A percentile compares a stretch with the other conserved stretches of the same genome.
phyloP scores from a whole-genome alignment of 2,113 vertebrate species.

The Mustela nigripes region DNA sequence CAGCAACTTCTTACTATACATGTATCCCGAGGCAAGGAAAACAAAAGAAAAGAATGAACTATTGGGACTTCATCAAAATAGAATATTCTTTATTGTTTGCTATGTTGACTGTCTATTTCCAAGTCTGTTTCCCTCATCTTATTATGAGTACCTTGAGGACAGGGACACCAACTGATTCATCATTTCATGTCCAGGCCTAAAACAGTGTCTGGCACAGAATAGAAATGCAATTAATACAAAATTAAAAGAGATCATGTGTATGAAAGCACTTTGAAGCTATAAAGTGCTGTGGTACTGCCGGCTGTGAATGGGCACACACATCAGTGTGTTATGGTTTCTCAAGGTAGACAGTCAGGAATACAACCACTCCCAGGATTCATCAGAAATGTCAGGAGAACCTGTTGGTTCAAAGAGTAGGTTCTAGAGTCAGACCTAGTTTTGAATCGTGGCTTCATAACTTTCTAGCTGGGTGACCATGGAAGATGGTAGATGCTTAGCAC shows the following conservation, averaged over 20 bases:
- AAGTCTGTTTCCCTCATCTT: not conserved
- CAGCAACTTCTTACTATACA: too few species aligned
- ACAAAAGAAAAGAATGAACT: too few species aligned
- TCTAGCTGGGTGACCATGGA: not conserved
- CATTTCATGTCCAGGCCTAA: slow-evolving; percentile 13
- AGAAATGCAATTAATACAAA: slow-evolving; percentile 33
- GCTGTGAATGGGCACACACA: not conserved
- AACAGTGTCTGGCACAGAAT: not conserved
- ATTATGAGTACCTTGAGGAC: not conserved
- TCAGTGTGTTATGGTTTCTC: not conserved
- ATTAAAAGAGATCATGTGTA: not conserved
- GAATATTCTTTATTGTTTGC: slow-evolving; percentile 1
- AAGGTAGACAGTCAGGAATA: not conserved
- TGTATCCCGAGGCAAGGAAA: too few species aligned
- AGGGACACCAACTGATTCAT: not conserved
- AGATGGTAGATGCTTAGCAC: not conserved
- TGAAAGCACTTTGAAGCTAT: not conserved
- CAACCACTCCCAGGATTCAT: not conserved
- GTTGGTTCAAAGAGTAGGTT: not conserved
- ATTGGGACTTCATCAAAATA: not conserved
- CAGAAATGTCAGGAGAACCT: not conserved
- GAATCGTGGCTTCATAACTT: not conserved
- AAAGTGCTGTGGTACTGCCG: not conserved
- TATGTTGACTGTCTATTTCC: not conserved
- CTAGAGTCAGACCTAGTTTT: not conserved